These are phyloP conservation scores for Mythimna albipuncta DNA, from an alignment of 2,888 invertebrate genomes.

Conservation along the genomic window DNA sequence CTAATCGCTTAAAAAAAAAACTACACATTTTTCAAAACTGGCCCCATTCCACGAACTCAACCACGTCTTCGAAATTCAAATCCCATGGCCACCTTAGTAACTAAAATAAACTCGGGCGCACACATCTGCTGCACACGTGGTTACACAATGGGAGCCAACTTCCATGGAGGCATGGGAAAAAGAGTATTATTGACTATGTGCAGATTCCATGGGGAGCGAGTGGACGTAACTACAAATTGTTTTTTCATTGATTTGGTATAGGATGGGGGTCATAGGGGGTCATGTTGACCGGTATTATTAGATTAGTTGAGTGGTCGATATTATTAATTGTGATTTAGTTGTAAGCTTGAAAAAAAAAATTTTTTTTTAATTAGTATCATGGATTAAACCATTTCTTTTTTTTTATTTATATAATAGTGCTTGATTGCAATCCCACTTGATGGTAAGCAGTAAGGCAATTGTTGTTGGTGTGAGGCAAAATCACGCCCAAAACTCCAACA, in stretches of 20 bases:
- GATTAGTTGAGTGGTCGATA: neutral
- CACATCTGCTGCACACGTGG: conserved; percentile 85
- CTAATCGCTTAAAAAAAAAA: neutral
- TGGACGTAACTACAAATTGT: conserved; percentile 42
- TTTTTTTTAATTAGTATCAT: no score
- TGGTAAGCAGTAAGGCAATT: no score
- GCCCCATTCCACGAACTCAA: conserved; percentile 25
- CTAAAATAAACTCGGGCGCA: conserved; percentile 75
- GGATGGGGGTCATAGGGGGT: neutral
- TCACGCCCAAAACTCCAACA: no score
- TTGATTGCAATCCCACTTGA: no score
- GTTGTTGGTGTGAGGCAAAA: no score
- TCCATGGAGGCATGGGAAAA: conserved; percentile 62
- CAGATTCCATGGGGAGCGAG: conserved; percentile 54
- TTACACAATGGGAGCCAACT: conserved; percentile 71
- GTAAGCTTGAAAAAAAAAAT: no score
- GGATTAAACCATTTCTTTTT: no score
- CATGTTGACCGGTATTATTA: neutral
- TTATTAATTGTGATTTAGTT: neutral
- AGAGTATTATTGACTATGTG: conserved; percentile 58
- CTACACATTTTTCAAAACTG: conserved; percentile 15
- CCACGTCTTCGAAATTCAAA: conserved; percentile 24
- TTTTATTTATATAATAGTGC: no score
- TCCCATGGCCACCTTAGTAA: conserved; percentile 56
- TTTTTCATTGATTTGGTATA: conserved; percentile 29